Conservation (phyloP, 30 jellyfish, hydroid and myxozoan genomes). For the Turritopsis dohrnii region DNA sequence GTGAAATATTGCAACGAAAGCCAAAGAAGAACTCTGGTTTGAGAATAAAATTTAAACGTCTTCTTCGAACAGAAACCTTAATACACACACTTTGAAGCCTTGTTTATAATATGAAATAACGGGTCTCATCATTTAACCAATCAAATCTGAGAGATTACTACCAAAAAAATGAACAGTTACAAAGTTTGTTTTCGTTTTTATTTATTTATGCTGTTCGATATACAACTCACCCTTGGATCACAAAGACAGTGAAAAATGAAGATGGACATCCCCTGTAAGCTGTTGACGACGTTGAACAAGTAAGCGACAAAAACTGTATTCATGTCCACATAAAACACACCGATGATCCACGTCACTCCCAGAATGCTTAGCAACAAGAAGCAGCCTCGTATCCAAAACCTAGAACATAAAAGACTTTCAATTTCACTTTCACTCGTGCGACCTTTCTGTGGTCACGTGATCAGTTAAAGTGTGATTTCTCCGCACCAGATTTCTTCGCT, state of each 20-base stretch:
- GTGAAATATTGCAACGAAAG: no score
- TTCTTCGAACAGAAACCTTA: no score
- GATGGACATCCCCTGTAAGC: slow-evolving; percentile 66
- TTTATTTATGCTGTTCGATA: no score
- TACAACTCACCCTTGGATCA: slow-evolving; percentile 68
- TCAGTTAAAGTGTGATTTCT: not conserved
- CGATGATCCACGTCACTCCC: slow-evolving; percentile 78
- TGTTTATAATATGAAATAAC: no score
- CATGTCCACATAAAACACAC: slow-evolving; percentile 53
- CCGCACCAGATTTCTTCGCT: slow-evolving; percentile 59
- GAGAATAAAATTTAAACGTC: no score
- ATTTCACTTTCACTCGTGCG: not conserved
- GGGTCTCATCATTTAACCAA: no score
- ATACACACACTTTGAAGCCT: no score
- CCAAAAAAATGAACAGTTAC: no score
- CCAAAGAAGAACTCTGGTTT: no score
- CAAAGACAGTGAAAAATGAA: slow-evolving; percentile 63
- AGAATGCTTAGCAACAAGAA: slow-evolving; percentile 58
- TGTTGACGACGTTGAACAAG: slow-evolving; percentile 50
- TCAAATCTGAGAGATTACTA: no score
- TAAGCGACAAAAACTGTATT: slow-evolving; percentile 52
- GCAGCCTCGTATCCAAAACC: slow-evolving; percentile 79
- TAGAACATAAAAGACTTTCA: not conserved
- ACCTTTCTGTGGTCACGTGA: not conserved
- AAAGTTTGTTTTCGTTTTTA: no score